A percentile compares a stretch with the other conserved stretches of the same genome.
Conservation (phyloP, 2,113 vertebrate species). For the Gopherus evgoodei region DNA sequence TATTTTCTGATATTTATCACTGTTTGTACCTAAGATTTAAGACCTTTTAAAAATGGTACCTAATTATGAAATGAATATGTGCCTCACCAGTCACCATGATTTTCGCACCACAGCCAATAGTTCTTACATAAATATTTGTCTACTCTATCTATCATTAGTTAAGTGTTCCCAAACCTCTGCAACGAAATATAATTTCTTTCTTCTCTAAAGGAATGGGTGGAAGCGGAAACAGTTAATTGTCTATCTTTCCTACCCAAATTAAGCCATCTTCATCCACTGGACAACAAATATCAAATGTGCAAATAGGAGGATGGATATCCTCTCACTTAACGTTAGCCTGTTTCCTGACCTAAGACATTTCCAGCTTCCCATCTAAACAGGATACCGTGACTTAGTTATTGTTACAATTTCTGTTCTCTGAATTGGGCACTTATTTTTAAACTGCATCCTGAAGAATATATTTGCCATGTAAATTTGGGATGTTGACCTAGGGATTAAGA, state of each 20-base stretch:
- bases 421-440: background rate
- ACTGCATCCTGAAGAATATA: background rate
- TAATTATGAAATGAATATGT: background rate
- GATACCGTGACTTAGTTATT: background rate
- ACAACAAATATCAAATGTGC: background rate
- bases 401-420: background rate
- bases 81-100: background rate
- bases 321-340: background rate
- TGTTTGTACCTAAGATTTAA: background rate
- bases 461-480: background rate
- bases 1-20: background rate
- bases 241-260: background rate
- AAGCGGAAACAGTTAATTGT: background rate
- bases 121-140: conserved; percentile 17
- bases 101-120: background rate
- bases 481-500: background rate
- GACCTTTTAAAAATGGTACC: background rate
- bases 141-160: background rate
- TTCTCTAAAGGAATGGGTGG: background rate
- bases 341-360: background rate
- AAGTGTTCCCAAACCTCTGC: background rate
- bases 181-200: background rate
- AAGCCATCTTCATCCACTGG: background rate
- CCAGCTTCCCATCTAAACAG: background rate
- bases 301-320: background rate